Percentiles rank a stretch among this genome's conserved stretches.
These are phyloP conservation scores for Littorina saxatilis DNA, from an alignment of 1,140 invertebrate genomes.

Conservation along the genomic window DNA sequence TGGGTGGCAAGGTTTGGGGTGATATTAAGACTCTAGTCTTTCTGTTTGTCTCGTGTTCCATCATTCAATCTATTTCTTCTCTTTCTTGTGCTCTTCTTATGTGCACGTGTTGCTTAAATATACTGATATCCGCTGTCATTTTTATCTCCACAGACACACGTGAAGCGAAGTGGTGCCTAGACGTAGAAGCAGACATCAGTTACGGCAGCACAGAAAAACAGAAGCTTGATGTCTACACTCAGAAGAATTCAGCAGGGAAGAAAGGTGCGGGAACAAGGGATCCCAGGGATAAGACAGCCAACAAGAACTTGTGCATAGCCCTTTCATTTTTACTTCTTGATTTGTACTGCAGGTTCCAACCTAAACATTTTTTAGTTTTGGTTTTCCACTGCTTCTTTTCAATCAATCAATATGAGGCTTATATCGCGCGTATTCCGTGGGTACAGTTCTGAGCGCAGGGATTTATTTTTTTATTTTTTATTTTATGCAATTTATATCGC, in stretches of 20 bases:
- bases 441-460: too few species aligned
- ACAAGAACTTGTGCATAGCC: too few species aligned
- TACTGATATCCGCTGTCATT: too few species aligned
- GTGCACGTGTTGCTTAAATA: not conserved
- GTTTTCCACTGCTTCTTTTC: not conserved
- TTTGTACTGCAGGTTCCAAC: too few species aligned
- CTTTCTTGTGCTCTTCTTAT: not conserved
- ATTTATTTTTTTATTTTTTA: not conserved
- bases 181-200: conserved; percentile 38
- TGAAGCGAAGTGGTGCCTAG: conserved; percentile 43
- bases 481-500: not conserved
- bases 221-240: conserved; percentile 64
- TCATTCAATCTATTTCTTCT: too few species aligned
- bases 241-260: conserved; percentile 39
- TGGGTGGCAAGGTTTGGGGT: not conserved
- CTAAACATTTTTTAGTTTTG: too few species aligned
- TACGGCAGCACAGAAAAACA: conserved; percentile 63
- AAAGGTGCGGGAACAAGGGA: conserved; percentile 47
- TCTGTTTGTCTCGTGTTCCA: too few species aligned
- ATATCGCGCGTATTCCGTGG: too few species aligned
- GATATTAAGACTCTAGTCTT: too few species aligned
- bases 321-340: not conserved
- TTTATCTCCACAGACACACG: conserved; percentile 32
- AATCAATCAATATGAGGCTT: too few species aligned
- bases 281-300: not conserved